Evolutionary conservation across 2,113 vertebrate genomes (phyloP), one percentile per base, ranked within the genome.

Genomic region (Mandrillus leucophaeus): DNA sequence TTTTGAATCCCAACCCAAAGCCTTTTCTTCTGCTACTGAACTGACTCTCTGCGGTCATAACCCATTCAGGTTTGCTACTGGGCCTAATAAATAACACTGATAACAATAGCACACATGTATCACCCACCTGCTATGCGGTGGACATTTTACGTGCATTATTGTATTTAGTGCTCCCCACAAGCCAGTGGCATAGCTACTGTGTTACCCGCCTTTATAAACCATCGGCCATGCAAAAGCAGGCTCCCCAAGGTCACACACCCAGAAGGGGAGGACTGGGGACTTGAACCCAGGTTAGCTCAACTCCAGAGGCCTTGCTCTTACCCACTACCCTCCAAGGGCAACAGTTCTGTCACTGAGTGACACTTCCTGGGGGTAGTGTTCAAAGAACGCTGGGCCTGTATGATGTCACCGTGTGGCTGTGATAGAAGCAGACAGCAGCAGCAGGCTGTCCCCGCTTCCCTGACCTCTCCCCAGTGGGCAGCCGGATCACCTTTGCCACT

Each of bases 301-400:
- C 76, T 95, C 43, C 73, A 11, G 73, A 80, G 52, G 50, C 66
- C n/a, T 82, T 2, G 17, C 83, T 94, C 66, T 93, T 45, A 66
- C 38, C 68, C 86, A 76, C 87, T 45, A 52, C 64, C 88, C 57
- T 92, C 76, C 25, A 43, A 81, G 50, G 45, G 38, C 73, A 86
- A 50, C 32, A 18, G 95, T 68, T 93, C 92, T 90, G 83, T 75
- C 93, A 57, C 83, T 13, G 7, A 97, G 89, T 27, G 59, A 86
- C 95, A 93, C 86, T 98, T 97, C 89, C 88, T 78, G 66, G 80
- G 95, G 88, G 88, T 85, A 68, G 22, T 95, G 84, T 96, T 98
- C 96, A 97, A 97, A 98, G 96, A 68, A 55, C 81, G 57, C 0
- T 6, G 70, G 92, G 82, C 91, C 32, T 32, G 75, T 98, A 94